Conservation (phyloP, 2,797 vertebrate genomes). For the Parauchenoglanis ngamensis region DNA sequence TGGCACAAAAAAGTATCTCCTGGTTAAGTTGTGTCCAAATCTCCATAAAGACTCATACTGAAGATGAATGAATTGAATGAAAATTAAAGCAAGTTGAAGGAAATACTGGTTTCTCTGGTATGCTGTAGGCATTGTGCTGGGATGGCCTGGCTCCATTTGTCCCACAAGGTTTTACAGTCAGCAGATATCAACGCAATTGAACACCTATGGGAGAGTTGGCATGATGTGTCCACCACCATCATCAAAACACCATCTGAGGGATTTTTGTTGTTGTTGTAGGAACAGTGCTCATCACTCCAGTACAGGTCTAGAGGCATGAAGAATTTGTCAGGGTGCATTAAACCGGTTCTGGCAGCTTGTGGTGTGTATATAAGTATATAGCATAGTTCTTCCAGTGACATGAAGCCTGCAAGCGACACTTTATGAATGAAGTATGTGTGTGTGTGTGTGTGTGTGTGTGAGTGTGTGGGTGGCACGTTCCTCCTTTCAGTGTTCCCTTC, state of each 20-base stretch:
- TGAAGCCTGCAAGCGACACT: background rate
- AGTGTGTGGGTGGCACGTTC: background rate
- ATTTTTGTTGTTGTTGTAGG: background rate
- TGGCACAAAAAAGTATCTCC: background rate
- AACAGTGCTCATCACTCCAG: background rate
- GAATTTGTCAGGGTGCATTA: background rate
- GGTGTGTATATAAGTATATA: background rate
- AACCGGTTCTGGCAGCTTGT: background rate
- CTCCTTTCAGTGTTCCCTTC: slow-evolving; percentile 4
- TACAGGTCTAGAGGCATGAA: background rate
- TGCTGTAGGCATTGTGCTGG: background rate
- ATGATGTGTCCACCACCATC: too few relatives aligned
- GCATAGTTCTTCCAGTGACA: background rate
- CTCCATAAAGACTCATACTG: background rate
- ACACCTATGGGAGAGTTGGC: too few relatives aligned
- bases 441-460: slow-evolving; percentile 8
- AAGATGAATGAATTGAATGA: background rate
- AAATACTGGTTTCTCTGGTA: background rate
- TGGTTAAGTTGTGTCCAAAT: background rate
- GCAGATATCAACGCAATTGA: background rate
- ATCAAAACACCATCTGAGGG: background rate
- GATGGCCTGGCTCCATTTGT: background rate
- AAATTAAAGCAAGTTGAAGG: background rate
- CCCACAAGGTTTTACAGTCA: background rate
- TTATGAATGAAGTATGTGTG: background rate